A percentile compares a stretch with the other conserved stretches of the same genome.
These are phyloP conservation scores for Asobara japonica DNA, from an alignment of 1,140 invertebrate genomes.

Conservation along the genomic window DNA sequence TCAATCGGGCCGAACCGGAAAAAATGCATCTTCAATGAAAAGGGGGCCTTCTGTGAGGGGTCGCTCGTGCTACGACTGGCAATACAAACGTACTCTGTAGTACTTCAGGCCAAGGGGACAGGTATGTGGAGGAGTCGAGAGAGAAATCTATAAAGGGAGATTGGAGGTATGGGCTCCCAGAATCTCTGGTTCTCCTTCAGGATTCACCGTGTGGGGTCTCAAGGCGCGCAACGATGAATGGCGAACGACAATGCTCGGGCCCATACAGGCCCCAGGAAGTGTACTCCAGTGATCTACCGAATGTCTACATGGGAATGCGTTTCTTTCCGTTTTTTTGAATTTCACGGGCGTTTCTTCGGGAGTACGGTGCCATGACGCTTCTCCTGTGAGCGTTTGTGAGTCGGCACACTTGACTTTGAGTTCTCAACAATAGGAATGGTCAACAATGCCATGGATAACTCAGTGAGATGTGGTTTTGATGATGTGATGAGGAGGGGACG, in stretches of 20 bases:
- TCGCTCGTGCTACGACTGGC: slow-evolving; percentile 4
- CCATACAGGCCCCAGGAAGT: slow-evolving; percentile 52
- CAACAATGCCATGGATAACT: not conserved
- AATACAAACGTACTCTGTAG: not conserved
- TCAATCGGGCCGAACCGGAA: slow-evolving; percentile 9
- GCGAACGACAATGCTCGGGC: slow-evolving; percentile 49
- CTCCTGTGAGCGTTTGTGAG: slow-evolving; percentile 34
- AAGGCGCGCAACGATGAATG: slow-evolving; percentile 38
- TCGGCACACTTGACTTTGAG: slow-evolving; percentile 52
- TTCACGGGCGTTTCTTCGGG: not conserved
- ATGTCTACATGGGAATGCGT: slow-evolving; percentile 45
- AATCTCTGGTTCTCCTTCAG: slow-evolving; percentile 36
- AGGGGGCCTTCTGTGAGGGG: not conserved
- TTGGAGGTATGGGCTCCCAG: slow-evolving; percentile 7
- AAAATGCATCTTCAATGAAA: slow-evolving; percentile 4
- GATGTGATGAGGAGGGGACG: slow-evolving; percentile 36
- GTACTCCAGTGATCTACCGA: slow-evolving; percentile 56
- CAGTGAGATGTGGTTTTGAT: slow-evolving; percentile 56
- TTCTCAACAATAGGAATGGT: slow-evolving; percentile 43
- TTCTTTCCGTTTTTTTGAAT: slow-evolving; percentile 29
- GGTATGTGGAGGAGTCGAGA: slow-evolving; percentile 14
- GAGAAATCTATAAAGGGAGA: not conserved
- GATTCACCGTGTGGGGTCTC: slow-evolving; percentile 59
- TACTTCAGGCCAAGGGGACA: not conserved
- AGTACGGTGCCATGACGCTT: not conserved